These are phyloP conservation scores for Platygyra sinensis DNA, from an alignment of 64 coral and sea anemone genomes.

Conservation along the genomic window DNA sequence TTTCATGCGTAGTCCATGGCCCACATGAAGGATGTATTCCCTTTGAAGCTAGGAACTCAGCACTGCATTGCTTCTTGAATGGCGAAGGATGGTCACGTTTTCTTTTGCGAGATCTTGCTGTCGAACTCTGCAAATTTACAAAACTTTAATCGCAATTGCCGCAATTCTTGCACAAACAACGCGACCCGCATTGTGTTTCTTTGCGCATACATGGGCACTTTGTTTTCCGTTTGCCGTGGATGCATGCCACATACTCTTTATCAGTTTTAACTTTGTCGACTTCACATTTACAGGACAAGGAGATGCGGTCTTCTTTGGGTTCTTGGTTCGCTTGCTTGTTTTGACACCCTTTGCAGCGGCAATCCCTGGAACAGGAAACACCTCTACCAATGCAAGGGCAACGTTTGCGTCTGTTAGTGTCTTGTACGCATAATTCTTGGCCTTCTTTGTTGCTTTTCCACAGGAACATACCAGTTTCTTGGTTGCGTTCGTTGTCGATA, in stretches of 20 bases:
- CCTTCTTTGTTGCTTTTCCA: conserved; percentile 2
- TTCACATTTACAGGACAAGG: conserved; percentile 16
- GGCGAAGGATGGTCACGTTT: conserved; percentile 1
- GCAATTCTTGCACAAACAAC: conserved; percentile 30
- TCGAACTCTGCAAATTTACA: neutral
- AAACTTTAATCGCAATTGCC: neutral
- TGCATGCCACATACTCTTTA: neutral
- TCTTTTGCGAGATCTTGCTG: neutral
- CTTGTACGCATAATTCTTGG: neutral
- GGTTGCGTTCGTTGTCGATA: neutral
- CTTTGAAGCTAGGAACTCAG: neutral
- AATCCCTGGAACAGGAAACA: conserved; percentile 22
- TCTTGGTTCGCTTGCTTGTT: neutral
- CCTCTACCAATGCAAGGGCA: neutral
- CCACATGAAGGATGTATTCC: neutral
- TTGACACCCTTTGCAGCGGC: conserved; percentile 21
- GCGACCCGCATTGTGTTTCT: neutral
- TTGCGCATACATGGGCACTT: conserved; percentile 20
- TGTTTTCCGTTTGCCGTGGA: conserved; percentile 34
- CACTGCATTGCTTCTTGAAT: neutral
- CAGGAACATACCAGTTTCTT: neutral
- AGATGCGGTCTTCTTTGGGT: neutral
- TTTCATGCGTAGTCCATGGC: conserved; percentile 18
- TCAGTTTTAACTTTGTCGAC: neutral
- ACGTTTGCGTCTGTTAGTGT: neutral